Evolutionary conservation across 2,113 vertebrate genomes (phyloP).

Genomic region (Ginglymostoma cirratum): DNA sequence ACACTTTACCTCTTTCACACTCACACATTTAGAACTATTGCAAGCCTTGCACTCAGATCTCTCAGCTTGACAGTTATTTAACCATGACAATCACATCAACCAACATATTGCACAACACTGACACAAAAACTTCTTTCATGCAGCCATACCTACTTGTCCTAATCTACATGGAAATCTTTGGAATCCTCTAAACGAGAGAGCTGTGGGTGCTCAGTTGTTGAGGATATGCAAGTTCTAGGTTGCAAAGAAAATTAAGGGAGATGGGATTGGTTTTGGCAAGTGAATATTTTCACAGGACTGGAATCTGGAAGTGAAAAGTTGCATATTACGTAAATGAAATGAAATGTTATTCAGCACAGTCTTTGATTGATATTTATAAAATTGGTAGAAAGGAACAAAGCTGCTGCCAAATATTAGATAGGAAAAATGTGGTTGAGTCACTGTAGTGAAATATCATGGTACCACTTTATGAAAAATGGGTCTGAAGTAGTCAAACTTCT

Average conservation of each 20-base stretch:
- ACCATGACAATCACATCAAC: neutral
- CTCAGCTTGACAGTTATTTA: neutral
- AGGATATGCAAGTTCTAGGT: no score
- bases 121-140: neutral
- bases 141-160: neutral
- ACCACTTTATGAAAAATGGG: neutral
- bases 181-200: no score
- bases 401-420: neutral
- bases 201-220: no score
- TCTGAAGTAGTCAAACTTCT: neutral
- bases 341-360: no score
- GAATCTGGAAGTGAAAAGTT: no score
- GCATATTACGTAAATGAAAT: no score
- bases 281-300: no score
- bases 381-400: neutral
- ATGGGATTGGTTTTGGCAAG: no score
- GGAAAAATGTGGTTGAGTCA: neutral
- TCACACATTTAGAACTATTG: neutral
- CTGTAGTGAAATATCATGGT: neutral
- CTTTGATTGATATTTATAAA: neutral
- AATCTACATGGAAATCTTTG: neutral
- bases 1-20: neutral
- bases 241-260: no score
- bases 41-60: neutral
- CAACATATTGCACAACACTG: neutral